Evolutionary conservation across 64 coral and sea anemone genomes (phyloP).

Genomic region (Stichodactyla mertensii): DNA sequence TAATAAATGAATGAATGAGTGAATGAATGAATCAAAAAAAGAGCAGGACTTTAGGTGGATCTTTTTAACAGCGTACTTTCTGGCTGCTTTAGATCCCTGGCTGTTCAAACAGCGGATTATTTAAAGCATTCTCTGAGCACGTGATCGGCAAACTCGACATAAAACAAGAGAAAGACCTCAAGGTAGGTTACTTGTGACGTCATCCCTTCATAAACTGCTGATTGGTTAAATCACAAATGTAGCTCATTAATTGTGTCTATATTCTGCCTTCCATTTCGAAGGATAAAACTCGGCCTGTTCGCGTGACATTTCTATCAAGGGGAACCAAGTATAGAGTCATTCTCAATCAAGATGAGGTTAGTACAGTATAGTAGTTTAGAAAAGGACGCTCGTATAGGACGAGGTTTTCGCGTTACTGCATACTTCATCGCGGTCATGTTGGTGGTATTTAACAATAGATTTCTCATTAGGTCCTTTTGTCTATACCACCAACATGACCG

Average conservation of each 20-base stretch:
- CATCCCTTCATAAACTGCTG: background rate
- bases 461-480: too few species aligned
- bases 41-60: background rate
- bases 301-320: conserved; percentile 71
- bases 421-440: too few species aligned
- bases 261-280: conserved; percentile 2
- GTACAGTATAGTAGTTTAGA: background rate
- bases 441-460: too few species aligned
- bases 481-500: too few species aligned
- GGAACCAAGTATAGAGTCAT: conserved; percentile 80
- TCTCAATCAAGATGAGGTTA: conserved; percentile 82
- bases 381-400: too few species aligned
- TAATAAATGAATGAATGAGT: background rate
- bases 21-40: too few species aligned
- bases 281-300: conserved; percentile 66
- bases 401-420: too few species aligned
- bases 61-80: background rate
- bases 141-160: conserved; percentile 56
- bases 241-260: too few species aligned
- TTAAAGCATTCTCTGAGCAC: conserved; percentile 84
- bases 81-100: conserved; percentile 48
- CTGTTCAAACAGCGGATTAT: conserved; percentile 87
- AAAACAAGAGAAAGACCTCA: conserved; percentile 35
- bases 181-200: background rate
- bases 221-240: background rate